A percentile compares a stretch with the other conserved stretches of the same genome.
These are phyloP conservation scores for Ctenochaetus hawaiiensis DNA, from an alignment of 2,797 vertebrate species.

Conservation along the genomic window DNA sequence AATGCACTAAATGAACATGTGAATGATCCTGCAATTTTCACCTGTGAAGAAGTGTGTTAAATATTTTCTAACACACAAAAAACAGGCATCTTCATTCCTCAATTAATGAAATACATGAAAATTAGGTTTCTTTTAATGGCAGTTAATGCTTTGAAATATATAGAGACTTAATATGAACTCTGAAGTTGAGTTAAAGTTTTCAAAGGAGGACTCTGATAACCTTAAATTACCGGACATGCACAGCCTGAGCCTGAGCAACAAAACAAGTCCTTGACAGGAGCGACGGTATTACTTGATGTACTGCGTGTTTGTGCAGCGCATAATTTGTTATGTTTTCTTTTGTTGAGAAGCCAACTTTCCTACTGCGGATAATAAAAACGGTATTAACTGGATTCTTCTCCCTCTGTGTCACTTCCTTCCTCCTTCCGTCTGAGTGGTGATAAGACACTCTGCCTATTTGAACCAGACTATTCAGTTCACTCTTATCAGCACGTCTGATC, in stretches of 20 bases:
- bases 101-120: constrained; percentile 3
- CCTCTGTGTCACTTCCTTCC: not conserved
- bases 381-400: constrained; percentile 21
- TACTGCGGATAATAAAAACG: constrained; percentile 25
- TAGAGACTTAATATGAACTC: constrained; percentile 3
- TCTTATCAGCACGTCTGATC: constrained; percentile 68
- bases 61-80: not conserved
- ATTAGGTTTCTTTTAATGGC: not conserved
- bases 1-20: not conserved
- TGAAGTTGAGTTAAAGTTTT: not conserved
- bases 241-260: constrained; percentile 4
- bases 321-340: constrained; percentile 2
- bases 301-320: not conserved
- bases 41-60: not conserved
- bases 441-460: constrained; percentile 61
- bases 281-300: not conserved
- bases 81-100: not conserved
- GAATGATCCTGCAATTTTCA: not conserved
- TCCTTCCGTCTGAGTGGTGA: constrained; percentile 34
- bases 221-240: not conserved
- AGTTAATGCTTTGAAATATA: constrained; percentile 20
- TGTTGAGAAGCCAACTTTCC: constrained; percentile 10
- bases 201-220: too few relatives aligned
- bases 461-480: constrained; percentile 49
- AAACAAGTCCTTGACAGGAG: constrained; percentile 18